A percentile compares a stretch with the other conserved stretches of the same genome.
phyloP scores from a whole-genome alignment of 2,113 vertebrate genomes.

The Struthidea cinerea region DNA sequence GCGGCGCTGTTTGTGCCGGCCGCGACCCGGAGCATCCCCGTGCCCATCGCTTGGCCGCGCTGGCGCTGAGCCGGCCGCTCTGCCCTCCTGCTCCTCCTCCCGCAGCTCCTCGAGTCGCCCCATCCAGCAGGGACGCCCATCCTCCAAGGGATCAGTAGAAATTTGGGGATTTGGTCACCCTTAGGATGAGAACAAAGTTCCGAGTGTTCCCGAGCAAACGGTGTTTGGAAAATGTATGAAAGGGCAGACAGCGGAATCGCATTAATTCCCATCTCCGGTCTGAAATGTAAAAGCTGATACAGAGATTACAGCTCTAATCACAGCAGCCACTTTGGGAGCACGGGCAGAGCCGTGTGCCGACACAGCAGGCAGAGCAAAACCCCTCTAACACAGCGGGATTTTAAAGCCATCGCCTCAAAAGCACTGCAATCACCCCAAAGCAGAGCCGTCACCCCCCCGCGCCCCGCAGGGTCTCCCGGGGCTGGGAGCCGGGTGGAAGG shows the following conservation, averaged over 20 bases:
- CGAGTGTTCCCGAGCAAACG: rapidly evolving
- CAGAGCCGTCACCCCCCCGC: rapidly evolving
- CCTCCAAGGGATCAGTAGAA: not conserved
- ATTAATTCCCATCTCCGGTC: not conserved
- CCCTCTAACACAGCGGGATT: not conserved
- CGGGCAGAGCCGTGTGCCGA: not conserved
- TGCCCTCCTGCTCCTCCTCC: not conserved
- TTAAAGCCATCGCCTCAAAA: rapidly evolving
- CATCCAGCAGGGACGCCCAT: rapidly evolving
- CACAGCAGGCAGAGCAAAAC: not conserved
- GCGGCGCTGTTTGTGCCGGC: not conserved
- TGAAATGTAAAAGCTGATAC: not conserved
- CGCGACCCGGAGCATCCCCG: not conserved
- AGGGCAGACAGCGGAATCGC: rapidly evolving
- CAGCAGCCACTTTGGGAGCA: not conserved
- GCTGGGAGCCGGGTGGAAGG: rapidly evolving
- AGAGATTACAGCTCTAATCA: conserved; percentile 14
- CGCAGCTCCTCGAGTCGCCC: not conserved
- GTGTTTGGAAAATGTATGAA: rapidly evolving
- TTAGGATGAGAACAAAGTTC: not conserved
- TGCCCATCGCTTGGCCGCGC: rapidly evolving
- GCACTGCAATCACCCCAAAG: rapidly evolving
- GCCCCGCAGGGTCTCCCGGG: not conserved
- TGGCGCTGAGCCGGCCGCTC: not conserved
- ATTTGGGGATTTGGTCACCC: not conserved